Percentiles rank a stretch among this genome's conserved stretches.
These are phyloP conservation scores for Trichomycterus rosablanca DNA, from an alignment of 2,113 vertebrate genomes.

Conservation along the genomic window DNA sequence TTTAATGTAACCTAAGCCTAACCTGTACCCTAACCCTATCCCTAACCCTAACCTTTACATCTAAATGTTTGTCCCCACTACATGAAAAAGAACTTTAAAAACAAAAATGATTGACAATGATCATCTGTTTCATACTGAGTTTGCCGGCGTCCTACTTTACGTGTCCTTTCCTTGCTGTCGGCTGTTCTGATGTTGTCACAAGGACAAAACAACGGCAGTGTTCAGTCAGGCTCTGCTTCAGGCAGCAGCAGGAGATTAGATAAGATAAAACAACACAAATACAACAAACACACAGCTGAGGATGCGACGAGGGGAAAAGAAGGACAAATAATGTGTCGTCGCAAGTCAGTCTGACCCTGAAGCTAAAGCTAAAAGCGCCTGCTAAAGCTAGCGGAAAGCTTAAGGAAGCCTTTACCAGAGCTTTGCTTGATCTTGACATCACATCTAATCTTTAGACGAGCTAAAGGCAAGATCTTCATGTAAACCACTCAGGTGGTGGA, in stretches of 20 bases:
- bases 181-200: constrained; percentile 38
- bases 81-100: too few species aligned
- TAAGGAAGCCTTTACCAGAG: constrained; percentile 53
- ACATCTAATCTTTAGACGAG: neutral
- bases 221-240: constrained; percentile 65
- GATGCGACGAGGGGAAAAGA: constrained; percentile 41
- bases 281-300: constrained; percentile 30
- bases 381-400: constrained; percentile 53
- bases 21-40: too few species aligned
- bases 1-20: too few species aligned
- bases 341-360: constrained; percentile 67
- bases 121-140: constrained; percentile 15
- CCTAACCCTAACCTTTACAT: too few species aligned
- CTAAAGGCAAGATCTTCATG: neutral
- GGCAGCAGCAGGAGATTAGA: constrained; percentile 67
- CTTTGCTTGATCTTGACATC: constrained; percentile 13
- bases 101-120: constrained; percentile 2
- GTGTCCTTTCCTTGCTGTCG: constrained; percentile 22
- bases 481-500: too few species aligned
- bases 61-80: too few species aligned
- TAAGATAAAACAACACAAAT: constrained; percentile 64
- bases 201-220: constrained; percentile 66
- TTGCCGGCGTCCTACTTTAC: constrained; percentile 6
- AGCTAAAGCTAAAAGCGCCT: constrained; percentile 59
- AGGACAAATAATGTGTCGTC: constrained; percentile 57